Percentiles rank a stretch among this genome's conserved stretches.
phyloP scores from a whole-genome alignment of 2,888 invertebrate genomes.

The Mythimna impura region DNA sequence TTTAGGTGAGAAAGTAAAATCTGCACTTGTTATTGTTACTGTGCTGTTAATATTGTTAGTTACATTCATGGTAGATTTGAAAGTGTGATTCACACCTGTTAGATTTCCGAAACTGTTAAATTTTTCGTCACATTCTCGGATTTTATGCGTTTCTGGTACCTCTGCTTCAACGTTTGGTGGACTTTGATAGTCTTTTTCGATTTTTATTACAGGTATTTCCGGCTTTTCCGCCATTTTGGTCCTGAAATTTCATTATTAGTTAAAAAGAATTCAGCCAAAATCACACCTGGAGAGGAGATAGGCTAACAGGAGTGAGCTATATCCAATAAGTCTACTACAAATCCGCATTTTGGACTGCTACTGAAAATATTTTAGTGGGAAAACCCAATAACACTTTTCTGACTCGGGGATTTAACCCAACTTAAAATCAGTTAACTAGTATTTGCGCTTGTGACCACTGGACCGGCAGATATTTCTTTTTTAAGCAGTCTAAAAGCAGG shows the following conservation, averaged over 20 bases:
- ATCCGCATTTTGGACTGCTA: no score
- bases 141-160: constrained; percentile 78
- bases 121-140: constrained; percentile 65
- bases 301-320: not conserved
- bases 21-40: no score
- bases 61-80: not conserved
- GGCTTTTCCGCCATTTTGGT: constrained; percentile 74
- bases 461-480: no score
- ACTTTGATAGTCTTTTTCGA: constrained; percentile 68
- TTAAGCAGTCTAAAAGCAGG: no score
- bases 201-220: constrained; percentile 62
- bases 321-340: not conserved
- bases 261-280: not conserved
- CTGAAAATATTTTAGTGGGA: not conserved
- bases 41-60: no score
- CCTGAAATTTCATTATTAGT: constrained; percentile 60
- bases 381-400: not conserved
- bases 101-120: constrained; percentile 51
- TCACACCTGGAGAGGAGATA: not conserved
- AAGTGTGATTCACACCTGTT: constrained; percentile 17
- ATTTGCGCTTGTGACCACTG: not conserved
- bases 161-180: constrained; percentile 75
- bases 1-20: not conserved
- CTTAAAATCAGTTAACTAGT: not conserved
- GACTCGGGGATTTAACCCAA: no score